Evolutionary conservation across 2,888 invertebrate genomes (phyloP), one percentile per base, ranked within the genome.

Genomic region (Lymantria monacha): DNA sequence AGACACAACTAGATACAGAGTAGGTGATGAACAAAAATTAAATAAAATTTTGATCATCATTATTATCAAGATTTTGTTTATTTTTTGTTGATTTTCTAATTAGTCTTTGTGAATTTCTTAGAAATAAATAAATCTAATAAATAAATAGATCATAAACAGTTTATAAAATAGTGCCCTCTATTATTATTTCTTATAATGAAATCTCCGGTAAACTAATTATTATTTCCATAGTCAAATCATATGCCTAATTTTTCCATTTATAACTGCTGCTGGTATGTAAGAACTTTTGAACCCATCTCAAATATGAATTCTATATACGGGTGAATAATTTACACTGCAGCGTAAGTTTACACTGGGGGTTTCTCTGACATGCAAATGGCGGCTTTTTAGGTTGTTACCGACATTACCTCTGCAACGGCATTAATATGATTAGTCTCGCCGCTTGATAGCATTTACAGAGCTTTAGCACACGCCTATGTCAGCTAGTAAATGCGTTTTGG

Each of bases 401-500:
- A 72, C 72, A 79, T 79, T 85, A 82, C 84, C 80, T 81, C 79
- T 80, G 79, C 69, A 78, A 74, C 71, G 72, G 67, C 66, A 72
- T 81, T 88, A 85, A 88, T 84, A 78, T 84, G 85, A 86, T 87
- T 87, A 87, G 83, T 78, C 81, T 79, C 76, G 76, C 72, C 71
- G 69, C 71, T 70, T 69, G 73, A 70, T 74, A 71, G 74, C 76
- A 79, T 81, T 81, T 79, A 79, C 74, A 62, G 73, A 73, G 82
- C 79, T 83, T 79, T 79, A 76, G 79, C 80, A 78, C 78, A 72
- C 66, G 70, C 63, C 67, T 70, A 64, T 58, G 68, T 72, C 68
- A 48, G 50, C 57, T 64, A 66, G 65, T 74, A 70, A 73, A 74
- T 74, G 72, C 61, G 69, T 74, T 79, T 74, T 69, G 72, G 63